These are phyloP conservation scores for Thryonomys swinderianus DNA, from an alignment of 2,113 vertebrate species.

Conservation along the genomic window DNA sequence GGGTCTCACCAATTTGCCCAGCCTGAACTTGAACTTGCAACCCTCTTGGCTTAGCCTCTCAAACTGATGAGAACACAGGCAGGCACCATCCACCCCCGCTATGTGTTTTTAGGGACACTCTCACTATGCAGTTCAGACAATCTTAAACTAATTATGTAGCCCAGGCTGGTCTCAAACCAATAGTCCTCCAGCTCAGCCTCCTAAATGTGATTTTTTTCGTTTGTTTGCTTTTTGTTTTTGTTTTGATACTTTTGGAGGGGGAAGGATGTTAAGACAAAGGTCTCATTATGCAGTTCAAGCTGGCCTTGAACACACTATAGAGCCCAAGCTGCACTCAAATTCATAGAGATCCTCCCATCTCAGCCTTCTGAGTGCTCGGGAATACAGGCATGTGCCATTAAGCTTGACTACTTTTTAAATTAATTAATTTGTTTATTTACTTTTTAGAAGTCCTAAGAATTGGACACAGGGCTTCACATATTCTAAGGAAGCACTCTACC, in stretches of 20 bases:
- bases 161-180: neutral
- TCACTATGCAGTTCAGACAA: neutral
- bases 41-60: neutral
- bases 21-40: neutral
- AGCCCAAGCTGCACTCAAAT: neutral
- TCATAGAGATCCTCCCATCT: neutral
- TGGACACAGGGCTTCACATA: neutral
- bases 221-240: too few species aligned
- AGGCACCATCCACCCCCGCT: neutral
- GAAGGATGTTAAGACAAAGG: too few species aligned
- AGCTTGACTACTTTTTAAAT: neutral
- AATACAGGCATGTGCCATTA: neutral
- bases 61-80: neutral
- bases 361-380: neutral
- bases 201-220: neutral
- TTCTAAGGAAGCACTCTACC: neutral
- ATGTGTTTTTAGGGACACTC: neutral
- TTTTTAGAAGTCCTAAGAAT: neutral
- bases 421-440: neutral
- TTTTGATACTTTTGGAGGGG: too few species aligned
- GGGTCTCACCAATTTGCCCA: neutral
- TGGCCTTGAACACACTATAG: neutral
- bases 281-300: too few species aligned
- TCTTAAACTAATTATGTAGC: neutral
- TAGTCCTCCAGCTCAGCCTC: neutral